Conservation (phyloP, 2,113 vertebrate genomes). For the Phocoena sinus region DNA sequence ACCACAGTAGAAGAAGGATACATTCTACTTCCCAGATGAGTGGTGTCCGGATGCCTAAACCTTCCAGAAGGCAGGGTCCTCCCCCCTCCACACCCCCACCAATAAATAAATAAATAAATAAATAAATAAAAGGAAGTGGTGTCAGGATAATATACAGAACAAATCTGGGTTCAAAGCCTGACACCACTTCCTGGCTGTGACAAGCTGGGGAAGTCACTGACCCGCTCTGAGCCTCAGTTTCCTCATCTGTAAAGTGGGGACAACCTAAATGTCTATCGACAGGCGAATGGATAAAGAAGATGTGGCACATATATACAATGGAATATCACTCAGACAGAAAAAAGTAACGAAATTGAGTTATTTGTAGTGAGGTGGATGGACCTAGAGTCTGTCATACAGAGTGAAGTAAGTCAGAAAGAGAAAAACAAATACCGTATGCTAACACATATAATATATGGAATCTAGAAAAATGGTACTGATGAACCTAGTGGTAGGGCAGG, state of each 20-base stretch:
- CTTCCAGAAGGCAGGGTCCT: neutral
- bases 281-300: too few species aligned
- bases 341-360: too few species aligned
- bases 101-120: neutral
- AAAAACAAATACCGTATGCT: too few species aligned
- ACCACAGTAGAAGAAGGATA: neutral
- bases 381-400: too few species aligned
- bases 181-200: neutral
- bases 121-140: neutral
- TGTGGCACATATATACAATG: too few species aligned
- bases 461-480: too few species aligned
- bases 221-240: neutral
- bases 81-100: rapidly evolving
- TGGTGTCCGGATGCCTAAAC: neutral
- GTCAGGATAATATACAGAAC: neutral
- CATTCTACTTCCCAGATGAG: neutral
- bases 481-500: too few species aligned
- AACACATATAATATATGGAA: too few species aligned
- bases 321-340: too few species aligned
- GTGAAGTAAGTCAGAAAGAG: too few species aligned
- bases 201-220: neutral
- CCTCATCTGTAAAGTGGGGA: neutral
- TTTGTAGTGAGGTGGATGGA: too few species aligned
- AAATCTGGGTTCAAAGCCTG: neutral
- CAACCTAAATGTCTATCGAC: too few species aligned